These are phyloP conservation scores for Phaethon lepturus DNA, from an alignment of 2,113 vertebrate species.

Conservation along the genomic window DNA sequence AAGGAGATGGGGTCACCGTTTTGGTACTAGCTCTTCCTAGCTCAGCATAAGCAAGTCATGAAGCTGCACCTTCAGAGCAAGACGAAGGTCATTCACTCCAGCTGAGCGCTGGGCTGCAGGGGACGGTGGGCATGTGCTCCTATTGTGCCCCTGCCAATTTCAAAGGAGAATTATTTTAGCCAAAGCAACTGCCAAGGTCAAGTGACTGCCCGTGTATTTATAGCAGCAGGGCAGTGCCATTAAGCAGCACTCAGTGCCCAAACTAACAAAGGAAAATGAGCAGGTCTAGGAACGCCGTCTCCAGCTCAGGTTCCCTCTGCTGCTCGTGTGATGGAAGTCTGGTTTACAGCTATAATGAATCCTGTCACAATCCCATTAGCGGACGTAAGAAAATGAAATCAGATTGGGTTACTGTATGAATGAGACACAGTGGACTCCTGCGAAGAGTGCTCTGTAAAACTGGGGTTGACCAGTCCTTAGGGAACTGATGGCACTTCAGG, in stretches of 20 bases:
- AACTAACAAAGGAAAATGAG: neutral
- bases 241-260: neutral
- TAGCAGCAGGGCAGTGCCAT: neutral
- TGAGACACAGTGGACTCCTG: neutral
- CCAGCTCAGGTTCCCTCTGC: neutral
- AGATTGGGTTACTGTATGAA: neutral
- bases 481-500: neutral
- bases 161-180: constrained; percentile 9
- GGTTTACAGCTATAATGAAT: neutral
- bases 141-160: constrained; percentile 14
- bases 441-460: neutral
- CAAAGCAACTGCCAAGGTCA: constrained; percentile 42
- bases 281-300: neutral
- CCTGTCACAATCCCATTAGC: neutral
- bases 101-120: neutral
- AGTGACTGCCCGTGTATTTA: constrained; percentile 56
- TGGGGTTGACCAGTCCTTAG: neutral
- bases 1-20: rapidly evolving
- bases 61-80: neutral
- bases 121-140: neutral
- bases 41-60: neutral
- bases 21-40: neutral
- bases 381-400: neutral
- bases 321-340: rapidly evolving
- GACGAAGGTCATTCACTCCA: neutral